Conservation (phyloP, 1,140 invertebrate genomes). For the Musca domestica region DNA sequence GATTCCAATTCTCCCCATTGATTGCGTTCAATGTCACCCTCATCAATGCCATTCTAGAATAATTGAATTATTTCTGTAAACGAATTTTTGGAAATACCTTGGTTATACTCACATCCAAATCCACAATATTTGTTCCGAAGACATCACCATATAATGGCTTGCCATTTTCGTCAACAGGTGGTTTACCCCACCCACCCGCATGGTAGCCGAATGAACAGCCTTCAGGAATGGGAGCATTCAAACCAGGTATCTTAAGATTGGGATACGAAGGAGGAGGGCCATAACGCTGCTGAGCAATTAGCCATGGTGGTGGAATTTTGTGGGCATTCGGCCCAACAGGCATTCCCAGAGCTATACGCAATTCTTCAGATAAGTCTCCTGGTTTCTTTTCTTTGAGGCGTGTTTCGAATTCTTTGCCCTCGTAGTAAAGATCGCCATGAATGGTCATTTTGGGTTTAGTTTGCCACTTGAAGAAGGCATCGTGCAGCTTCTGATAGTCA, state of each 20-base stretch:
- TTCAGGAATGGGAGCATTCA: constrained; percentile 94
- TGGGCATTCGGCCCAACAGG: constrained; percentile 89
- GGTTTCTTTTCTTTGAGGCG: constrained; percentile 98
- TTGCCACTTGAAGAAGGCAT: constrained; percentile 99
- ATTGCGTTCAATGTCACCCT: constrained; percentile 88
- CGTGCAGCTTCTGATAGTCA: constrained; percentile 99
- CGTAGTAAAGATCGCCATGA: constrained; percentile 98
- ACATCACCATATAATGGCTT: constrained; percentile 99
- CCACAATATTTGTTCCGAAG: constrained; percentile 74
- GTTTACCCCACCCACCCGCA: constrained; percentile 99
- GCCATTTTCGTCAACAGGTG: constrained; percentile 98
- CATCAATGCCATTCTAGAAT: constrained; percentile 66
- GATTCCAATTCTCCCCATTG: constrained; percentile 98
- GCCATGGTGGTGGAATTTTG: constrained; percentile 95
- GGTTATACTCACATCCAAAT: constrained; percentile 60
- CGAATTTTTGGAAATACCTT: neutral
- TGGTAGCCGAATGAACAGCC: constrained; percentile 98
- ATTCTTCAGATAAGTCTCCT: constrained; percentile 92
- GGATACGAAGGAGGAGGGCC: constrained; percentile 99
- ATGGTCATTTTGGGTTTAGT: constrained; percentile 98
- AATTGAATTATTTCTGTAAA: neutral
- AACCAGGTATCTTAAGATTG: constrained; percentile 92
- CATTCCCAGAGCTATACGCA: constrained; percentile 97
- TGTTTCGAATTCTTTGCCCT: constrained; percentile 99
- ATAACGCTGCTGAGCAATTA: constrained; percentile 99